Conservation (phyloP, 2,888 invertebrate genomes). For the Agrenia bidenticulata region DNA sequence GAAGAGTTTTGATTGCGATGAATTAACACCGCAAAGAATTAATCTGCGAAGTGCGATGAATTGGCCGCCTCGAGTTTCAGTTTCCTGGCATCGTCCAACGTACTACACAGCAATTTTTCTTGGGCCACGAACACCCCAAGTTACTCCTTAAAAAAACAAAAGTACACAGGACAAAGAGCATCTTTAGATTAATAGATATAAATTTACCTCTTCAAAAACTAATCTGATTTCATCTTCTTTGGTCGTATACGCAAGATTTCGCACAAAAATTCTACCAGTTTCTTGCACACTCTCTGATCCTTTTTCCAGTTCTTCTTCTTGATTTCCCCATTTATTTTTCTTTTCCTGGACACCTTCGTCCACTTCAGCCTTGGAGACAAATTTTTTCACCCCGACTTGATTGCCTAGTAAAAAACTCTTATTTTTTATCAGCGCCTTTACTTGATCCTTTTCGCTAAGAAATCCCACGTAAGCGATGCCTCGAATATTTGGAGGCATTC, state of each 20-base stretch:
- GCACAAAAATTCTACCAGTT: conserved; percentile 87
- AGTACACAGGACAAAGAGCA: background rate
- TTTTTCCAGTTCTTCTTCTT: conserved; percentile 65
- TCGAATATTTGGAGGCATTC: conserved; percentile 70
- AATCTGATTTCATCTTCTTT: conserved; percentile 81
- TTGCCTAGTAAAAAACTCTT: conserved; percentile 76
- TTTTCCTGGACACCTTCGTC: conserved; percentile 57
- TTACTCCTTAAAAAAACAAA: too few relatives aligned
- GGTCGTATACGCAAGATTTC: conserved; percentile 84
- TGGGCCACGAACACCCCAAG: too few relatives aligned
- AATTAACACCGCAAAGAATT: too few relatives aligned
- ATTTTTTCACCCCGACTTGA: conserved; percentile 62
- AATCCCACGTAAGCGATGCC: conserved; percentile 92
- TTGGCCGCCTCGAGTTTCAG: too few relatives aligned
- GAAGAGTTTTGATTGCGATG: too few relatives aligned
- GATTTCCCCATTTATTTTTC: conserved; percentile 63
- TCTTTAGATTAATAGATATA: conserved; percentile 4
- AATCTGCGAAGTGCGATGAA: too few relatives aligned
- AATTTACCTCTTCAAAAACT: conserved; percentile 66
- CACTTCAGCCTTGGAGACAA: conserved; percentile 56
- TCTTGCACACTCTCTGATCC: conserved; percentile 77
- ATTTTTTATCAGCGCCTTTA: conserved; percentile 77
- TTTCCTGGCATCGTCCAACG: too few relatives aligned
- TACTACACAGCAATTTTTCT: too few relatives aligned
- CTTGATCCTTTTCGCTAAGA: conserved; percentile 74